Evolutionary conservation across 2,797 vertebrate genomes (phyloP), one percentile per base, ranked within the genome.

Genomic region (Acrossocheilus fasciatus): DNA sequence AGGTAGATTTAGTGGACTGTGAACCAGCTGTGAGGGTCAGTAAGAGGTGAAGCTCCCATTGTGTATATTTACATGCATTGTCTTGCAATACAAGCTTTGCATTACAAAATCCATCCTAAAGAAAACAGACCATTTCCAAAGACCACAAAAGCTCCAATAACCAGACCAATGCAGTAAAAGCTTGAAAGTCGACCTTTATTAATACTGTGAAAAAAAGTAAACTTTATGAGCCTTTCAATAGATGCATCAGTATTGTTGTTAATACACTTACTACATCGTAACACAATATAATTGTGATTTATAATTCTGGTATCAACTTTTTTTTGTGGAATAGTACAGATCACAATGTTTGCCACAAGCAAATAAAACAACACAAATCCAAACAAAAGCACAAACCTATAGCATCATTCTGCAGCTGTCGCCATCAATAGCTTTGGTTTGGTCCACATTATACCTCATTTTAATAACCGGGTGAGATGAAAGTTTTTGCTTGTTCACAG

Each of bases 121-220:
- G 3, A 52, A 54, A 81, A 11, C 77, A 79, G n/a, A 12, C 3
- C 2, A 70, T 70, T 54, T 54, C 74, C 74, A 9, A 36, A 68
- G 2, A 2, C 30, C 45, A 52, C 45, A 17, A 69, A 70, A 26
- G 50, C 20, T 15, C 10, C 39, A 86, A 74, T 50, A 74, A 81
- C 20, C 34, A 54, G 70, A 64, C 41, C 10, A 74, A 52, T 2
- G 23, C 23, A 20, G 52, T 69, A 18, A 88, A 85, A 89, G 93
- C 92, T 94, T 94, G 92, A 92, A 94, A 93, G 82, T 93, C 91
- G 93, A 94, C 91, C 91, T 96, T 96, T 96, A 96, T 96, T 96
- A 91, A 94, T 94, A 94, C 85, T 90, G 91, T 95, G 90, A 90
- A 90, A 89, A 89, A 87, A 90, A 92, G 88, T 88, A 81, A 91